Evolutionary conservation across 2,113 vertebrate species (phyloP), one percentile per base, ranked within the genome.

Genomic region (Campylorhamphus procurvoides): DNA sequence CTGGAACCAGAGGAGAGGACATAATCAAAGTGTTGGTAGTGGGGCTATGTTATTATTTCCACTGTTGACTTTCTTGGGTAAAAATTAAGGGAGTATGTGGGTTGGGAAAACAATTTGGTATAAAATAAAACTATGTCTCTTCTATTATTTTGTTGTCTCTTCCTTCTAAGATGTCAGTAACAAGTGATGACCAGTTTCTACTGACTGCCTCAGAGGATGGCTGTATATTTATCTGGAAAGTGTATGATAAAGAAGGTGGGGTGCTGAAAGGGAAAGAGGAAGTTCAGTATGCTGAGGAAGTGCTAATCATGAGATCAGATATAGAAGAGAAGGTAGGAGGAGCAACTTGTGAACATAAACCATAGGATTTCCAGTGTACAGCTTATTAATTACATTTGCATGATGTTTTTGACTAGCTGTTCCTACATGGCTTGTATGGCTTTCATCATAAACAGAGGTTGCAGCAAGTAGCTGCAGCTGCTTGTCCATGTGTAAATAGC

Each of bases 301-400:
- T 99, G 64, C 98, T 99, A 14, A 98, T 99, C 91, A 99, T 98
- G 84, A 99, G 96, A 97, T 98, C 98, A 58, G 99, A 99, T 92
- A 97, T 99, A 97, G 98, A 99, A 37, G 98, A 99, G 87, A 99
- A 99, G 98, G 99, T 99, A 96, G 92, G 97, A 92, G 39, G 90
- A 93, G 27, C 25, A 55, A 27, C 49, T 47, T 68, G 22, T 72
- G 25, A 59, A 72, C 29, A 37, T 28, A 40, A 71, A 59, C 37
- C 17, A 10, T n/a, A 47, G 42, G 12, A 75, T 62, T 92, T 52
- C 56, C 84, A 40, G 18, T 29, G 66, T 77, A 35, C 55, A 69
- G 25, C 14, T 80, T 85, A 74, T 83, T 37, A 87, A 53, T 46
- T 76, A 58, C 15, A 16, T 68, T 69, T 87, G 9, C 14, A 46